Conservation (phyloP, 2,888 invertebrate species). For the Lissonota sp. region DNA sequence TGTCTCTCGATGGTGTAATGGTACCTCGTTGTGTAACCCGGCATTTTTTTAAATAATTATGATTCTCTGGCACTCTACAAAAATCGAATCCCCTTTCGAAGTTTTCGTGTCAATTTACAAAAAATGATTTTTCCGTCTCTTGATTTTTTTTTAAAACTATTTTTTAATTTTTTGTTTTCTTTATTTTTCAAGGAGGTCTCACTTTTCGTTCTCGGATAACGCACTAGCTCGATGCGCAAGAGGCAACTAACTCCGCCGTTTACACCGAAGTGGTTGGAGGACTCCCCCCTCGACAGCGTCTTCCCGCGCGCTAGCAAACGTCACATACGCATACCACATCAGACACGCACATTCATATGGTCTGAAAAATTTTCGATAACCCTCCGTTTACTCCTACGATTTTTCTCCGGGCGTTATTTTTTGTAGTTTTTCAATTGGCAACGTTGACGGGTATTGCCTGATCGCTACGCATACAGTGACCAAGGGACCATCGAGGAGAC, state of each 20-base stretch:
- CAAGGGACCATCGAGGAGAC: no score
- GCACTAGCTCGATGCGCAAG: conserved; percentile 80
- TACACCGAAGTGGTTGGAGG: conserved; percentile 59
- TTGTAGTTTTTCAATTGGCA: conserved; percentile 17
- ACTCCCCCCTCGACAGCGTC: conserved; percentile 54
- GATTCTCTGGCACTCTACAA: conserved; percentile 37
- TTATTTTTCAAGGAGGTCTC: conserved; percentile 47
- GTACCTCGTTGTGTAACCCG: conserved; percentile 78
- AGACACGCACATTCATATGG: conserved; percentile 23
- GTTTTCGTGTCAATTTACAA: not conserved
- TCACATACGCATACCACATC: conserved; percentile 28
- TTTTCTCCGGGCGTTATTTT: conserved; percentile 56
- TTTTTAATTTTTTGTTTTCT: conserved; percentile 6
- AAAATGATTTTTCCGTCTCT: not conserved
- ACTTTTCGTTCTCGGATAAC: conserved; percentile 68
- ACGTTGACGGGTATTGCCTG: no score
- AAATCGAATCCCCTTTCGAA: conserved; percentile 37
- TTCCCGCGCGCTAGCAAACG: conserved; percentile 41
- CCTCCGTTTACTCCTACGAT: conserved; percentile 60
- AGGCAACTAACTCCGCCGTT: conserved; percentile 79
- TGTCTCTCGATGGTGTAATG: conserved; percentile 76
- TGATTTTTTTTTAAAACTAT: conserved; percentile 16
- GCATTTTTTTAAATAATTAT: conserved; percentile 71
- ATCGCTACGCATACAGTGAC: no score
- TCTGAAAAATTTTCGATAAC: conserved; percentile 51